These are phyloP conservation scores for Drosophila hydei DNA, from an alignment of 1,140 invertebrate genomes.

Conservation along the genomic window DNA sequence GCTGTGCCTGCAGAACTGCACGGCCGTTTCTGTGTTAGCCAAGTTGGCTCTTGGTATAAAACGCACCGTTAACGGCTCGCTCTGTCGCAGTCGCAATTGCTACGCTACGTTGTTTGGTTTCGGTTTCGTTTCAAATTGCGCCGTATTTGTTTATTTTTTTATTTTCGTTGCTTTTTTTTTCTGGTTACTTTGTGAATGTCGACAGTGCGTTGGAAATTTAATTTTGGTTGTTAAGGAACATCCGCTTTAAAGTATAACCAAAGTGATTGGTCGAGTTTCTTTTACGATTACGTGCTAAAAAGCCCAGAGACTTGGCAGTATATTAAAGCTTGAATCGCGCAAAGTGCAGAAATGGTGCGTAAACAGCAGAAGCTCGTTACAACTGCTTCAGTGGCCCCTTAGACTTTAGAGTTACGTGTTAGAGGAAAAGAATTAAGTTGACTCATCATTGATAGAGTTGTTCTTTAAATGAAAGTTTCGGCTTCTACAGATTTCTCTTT, in stretches of 20 bases:
- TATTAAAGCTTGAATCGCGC: background rate
- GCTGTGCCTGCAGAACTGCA: conserved; percentile 38
- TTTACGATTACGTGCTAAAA: background rate
- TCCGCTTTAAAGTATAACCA: background rate
- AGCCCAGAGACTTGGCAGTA: background rate
- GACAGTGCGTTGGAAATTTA: background rate
- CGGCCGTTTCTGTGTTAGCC: conserved; percentile 22
- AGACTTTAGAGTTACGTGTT: too few relatives aligned
- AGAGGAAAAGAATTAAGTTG: too few relatives aligned
- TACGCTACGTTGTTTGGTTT: conserved; percentile 33
- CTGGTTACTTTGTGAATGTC: conserved; percentile 4
- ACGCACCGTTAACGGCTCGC: conserved; percentile 38
- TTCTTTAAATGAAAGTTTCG: background rate
- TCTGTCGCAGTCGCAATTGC: conserved; percentile 49
- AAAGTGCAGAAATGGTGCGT: conserved; percentile 17
- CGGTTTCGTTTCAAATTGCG: conserved; percentile 19
- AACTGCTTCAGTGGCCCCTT: too few relatives aligned
- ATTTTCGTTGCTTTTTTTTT: conserved; percentile 12
- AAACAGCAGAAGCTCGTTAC: background rate
- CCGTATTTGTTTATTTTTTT: conserved; percentile 9
- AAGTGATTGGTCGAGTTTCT: background rate
- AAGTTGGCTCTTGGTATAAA: conserved; percentile 39
- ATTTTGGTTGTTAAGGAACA: conserved; percentile 5
- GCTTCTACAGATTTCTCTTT: too few relatives aligned
- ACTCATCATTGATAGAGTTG: too few relatives aligned